These are phyloP conservation scores for Rhinoraja longicauda DNA, from an alignment of 2,797 vertebrate genomes.

Conservation along the genomic window DNA sequence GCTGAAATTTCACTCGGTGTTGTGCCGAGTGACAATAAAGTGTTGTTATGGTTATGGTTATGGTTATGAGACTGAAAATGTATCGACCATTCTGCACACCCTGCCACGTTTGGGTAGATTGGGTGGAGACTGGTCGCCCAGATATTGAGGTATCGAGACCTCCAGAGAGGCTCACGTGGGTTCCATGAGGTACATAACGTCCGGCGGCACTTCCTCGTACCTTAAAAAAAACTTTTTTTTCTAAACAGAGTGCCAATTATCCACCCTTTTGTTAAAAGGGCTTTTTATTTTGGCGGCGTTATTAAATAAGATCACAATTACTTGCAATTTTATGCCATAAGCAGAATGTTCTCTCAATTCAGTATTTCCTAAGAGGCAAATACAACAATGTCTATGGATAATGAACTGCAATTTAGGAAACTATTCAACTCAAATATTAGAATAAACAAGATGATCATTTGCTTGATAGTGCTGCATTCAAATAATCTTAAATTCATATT, in stretches of 20 bases:
- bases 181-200: no score
- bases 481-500: constrained; percentile 24
- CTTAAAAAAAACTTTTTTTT: neutral
- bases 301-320: neutral
- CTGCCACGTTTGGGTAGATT: neutral
- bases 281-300: neutral
- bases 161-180: neutral
- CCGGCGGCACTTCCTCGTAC: neutral
- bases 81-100: neutral
- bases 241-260: neutral
- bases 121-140: neutral
- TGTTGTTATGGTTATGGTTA: no score
- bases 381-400: neutral
- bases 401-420: neutral
- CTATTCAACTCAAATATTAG: neutral
- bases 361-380: neutral
- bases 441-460: constrained; percentile 25
- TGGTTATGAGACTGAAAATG: neutral
- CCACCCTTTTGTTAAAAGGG: neutral
- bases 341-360: neutral
- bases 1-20: no score
- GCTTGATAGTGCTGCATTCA: neutral
- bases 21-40: no score
- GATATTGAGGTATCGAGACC: neutral
- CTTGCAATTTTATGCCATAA: neutral